A percentile compares a stretch with the other conserved stretches of the same genome.
phyloP scores from a whole-genome alignment of 2,797 vertebrate species.

The Micropoecilia bifurca region DNA sequence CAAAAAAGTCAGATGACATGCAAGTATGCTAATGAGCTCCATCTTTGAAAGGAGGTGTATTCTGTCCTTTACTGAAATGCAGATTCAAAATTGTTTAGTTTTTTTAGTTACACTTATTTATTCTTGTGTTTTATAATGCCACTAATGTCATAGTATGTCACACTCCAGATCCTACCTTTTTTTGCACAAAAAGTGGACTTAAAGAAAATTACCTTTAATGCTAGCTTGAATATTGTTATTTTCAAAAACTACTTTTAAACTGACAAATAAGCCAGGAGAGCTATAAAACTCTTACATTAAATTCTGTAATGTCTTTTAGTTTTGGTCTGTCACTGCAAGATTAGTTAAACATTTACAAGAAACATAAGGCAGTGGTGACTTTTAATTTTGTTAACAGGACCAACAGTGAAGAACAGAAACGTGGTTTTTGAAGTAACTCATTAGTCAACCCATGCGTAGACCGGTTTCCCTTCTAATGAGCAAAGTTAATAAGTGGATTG shows the following conservation, averaged over 20 bases:
- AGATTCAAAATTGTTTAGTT: not conserved
- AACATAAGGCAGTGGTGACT: not conserved
- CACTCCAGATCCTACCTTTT: not conserved
- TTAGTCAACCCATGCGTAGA: slow-evolving; percentile 14
- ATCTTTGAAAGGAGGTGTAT: too few relatives aligned
- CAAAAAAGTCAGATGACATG: not conserved
- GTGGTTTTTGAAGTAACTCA: slow-evolving; percentile 23
- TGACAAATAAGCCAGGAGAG: not conserved
- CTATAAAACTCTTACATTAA: not conserved
- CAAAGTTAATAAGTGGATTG: slow-evolving; percentile 24
- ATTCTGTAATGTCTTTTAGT: not conserved
- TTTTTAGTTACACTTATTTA: not conserved
- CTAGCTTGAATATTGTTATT: not conserved
- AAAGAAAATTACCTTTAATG: not conserved
- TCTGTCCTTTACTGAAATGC: too few relatives aligned
- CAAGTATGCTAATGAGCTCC: not conserved
- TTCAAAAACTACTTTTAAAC: not conserved
- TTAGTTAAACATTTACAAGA: not conserved
- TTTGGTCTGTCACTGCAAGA: not conserved
- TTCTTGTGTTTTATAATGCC: not conserved
- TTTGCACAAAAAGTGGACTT: not conserved
- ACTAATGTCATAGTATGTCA: not conserved
- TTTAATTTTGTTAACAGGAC: not conserved
- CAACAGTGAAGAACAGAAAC: slow-evolving; percentile 7
- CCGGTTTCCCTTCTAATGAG: slow-evolving; percentile 6